A percentile compares a stretch with the other conserved stretches of the same genome.
Evolutionary conservation across 2,888 invertebrate species (phyloP).

Genomic region (Cosmorhoe ocellata): DNA sequence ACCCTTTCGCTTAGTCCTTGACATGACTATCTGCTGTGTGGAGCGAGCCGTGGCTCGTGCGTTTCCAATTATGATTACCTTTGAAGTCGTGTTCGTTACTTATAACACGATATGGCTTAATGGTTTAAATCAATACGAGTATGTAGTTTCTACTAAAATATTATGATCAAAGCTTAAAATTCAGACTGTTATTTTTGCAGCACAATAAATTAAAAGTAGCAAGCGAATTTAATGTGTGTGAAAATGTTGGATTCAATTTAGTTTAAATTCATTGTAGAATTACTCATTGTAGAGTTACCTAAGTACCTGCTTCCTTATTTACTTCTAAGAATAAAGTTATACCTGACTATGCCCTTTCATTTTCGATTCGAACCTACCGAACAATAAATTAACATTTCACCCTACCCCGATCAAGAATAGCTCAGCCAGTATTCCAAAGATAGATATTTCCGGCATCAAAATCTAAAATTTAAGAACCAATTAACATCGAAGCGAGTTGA

Average conservation of each 20-base stretch:
- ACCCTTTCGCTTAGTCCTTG: conserved; percentile 51
- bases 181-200: no score
- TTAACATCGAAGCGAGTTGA: background rate
- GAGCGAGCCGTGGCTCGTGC: conserved; percentile 34
- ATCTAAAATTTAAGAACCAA: conserved; percentile 8
- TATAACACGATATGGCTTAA: conserved; percentile 1
- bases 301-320: no score
- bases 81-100: conserved; percentile 17
- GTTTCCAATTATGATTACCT: conserved; percentile 15
- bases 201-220: no score
- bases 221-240: no score
- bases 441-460: conserved; percentile 13
- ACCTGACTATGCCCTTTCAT: no score
- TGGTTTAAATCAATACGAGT: no score
- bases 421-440: background rate
- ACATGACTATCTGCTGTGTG: conserved; percentile 40
- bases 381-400: background rate
- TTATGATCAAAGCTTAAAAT: background rate
- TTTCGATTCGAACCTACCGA: background rate
- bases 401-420: conserved; percentile 9
- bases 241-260: no score
- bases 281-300: no score
- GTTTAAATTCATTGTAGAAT: no score
- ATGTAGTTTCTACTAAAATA: background rate
- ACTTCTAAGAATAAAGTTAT: no score